Evolutionary conservation across 2,888 invertebrate species (phyloP), one percentile per base, ranked within the genome.

Genomic region (Bombyx huttoni): DNA sequence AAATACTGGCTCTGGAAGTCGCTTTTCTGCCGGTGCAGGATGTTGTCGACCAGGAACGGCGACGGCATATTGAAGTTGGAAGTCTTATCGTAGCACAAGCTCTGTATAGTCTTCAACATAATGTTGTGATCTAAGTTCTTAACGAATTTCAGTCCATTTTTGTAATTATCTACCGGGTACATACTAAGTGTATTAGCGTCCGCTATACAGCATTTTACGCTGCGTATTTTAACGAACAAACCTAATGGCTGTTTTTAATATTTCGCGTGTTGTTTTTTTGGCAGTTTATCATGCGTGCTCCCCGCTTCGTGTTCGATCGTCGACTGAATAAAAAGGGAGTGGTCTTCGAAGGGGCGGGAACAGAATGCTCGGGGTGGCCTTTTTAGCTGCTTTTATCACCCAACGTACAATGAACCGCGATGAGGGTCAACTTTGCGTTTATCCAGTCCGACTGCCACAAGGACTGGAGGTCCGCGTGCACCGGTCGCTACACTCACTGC

Each of bases 41-140:
- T 89, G 59, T 91, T 91, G 69, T 91, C 91, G 57, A 91, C 91
- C 51, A 91, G 64, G 63, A 91, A 91, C 0, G 91, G 90, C 0
- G 91, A 91, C 34, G 91, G 86, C 84, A 90, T 90, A 60, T 89
- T 89, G 54, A 79, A 83, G 7, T 88, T 68, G 49, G 71, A 75
- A 1, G 71, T 72, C 59, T 84, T 88, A 54, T 79, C 85, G 56
- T 84, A 81, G 52, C 82, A 87, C 57, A 88, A 58, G 55, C 75
- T 86, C 55, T 88, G 88, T 52, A 88, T 82, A 33, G 88, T 88
- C 57, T 86, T 87, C 75, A 88, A 75, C 88, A 88, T 88, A 80
- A 78, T 86, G 82, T 81, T 80, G 58, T 81, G 81, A 34, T 84
- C 82, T 47, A 83, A 55, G 51, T 68, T 76, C 61, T 80, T 81